Percentiles rank a stretch among this genome's conserved stretches.
These are phyloP conservation scores for Perca fluviatilis DNA, from an alignment of 2,113 vertebrate species.

Conservation along the genomic window DNA sequence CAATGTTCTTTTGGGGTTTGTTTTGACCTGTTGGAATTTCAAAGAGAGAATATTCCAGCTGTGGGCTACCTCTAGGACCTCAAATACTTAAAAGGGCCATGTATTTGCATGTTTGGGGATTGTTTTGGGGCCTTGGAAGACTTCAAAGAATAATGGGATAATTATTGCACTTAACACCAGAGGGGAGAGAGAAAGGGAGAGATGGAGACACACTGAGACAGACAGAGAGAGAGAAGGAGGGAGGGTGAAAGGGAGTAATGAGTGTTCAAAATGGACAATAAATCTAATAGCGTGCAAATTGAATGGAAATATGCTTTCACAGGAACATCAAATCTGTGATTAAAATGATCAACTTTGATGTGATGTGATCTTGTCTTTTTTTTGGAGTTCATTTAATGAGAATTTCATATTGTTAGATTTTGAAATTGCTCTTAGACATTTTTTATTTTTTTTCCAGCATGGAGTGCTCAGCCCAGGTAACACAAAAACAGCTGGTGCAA, in stretches of 20 bases:
- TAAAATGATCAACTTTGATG: conserved; percentile 69
- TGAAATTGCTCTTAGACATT: conserved; percentile 24
- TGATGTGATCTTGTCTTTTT: conserved; percentile 48
- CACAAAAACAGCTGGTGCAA: conserved; percentile 80
- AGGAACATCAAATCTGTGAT: conserved; percentile 68
- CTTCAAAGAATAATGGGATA: conserved; percentile 81
- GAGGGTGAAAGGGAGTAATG: conserved; percentile 62
- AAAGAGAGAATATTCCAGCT: conserved; percentile 61
- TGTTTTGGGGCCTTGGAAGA: conserved; percentile 66
- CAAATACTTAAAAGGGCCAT: conserved; percentile 62
- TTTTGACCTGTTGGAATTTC: conserved; percentile 68
- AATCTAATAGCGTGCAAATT: conserved; percentile 77
- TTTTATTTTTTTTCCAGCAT: neutral
- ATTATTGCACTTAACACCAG: conserved; percentile 79
- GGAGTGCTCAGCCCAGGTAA: conserved; percentile 52
- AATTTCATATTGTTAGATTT: conserved; percentile 49
- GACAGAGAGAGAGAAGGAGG: conserved; percentile 34
- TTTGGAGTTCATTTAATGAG: conserved; percentile 37
- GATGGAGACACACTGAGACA: conserved; percentile 39
- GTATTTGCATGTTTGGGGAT: conserved; percentile 63
- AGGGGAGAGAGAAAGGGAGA: conserved; percentile 56
- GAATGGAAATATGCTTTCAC: conserved; percentile 72
- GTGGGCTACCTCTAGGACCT: conserved; percentile 66
- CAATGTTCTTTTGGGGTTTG: conserved; percentile 43
- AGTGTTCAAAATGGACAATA: conserved; percentile 77